These are phyloP conservation scores for Microchirus variegatus DNA, from an alignment of 2,797 vertebrate species.

Conservation along the genomic window DNA sequence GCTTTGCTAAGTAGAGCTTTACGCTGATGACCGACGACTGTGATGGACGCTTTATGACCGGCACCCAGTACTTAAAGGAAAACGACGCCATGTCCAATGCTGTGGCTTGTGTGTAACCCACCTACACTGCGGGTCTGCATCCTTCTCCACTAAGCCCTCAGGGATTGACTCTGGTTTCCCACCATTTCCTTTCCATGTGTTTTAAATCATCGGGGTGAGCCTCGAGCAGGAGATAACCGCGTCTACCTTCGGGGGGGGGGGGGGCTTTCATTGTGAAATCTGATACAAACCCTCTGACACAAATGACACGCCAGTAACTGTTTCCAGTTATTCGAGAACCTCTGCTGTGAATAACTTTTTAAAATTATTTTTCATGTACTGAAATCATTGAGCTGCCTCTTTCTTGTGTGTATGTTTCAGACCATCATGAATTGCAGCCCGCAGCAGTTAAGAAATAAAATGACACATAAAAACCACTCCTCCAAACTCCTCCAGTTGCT, in stretches of 20 bases:
- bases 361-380: conserved; percentile 10
- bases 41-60: conserved; percentile 48
- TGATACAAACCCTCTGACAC: conserved; percentile 22
- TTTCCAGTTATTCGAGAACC: conserved; percentile 40
- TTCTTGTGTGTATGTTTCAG: not conserved
- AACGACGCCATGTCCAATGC: conserved; percentile 42
- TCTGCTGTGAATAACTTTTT: not conserved
- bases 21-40: conserved; percentile 32
- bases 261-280: conserved; percentile 46
- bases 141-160: conserved; percentile 58
- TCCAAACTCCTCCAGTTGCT: conserved; percentile 29
- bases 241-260: conserved; percentile 58
- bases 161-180: conserved; percentile 66
- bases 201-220: conserved; percentile 62
- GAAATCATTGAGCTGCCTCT: too few species aligned
- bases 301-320: conserved; percentile 37
- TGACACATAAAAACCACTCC: conserved; percentile 28
- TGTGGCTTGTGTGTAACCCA: conserved; percentile 63
- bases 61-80: conserved; percentile 32
- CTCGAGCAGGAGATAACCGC: conserved; percentile 52
- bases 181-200: conserved; percentile 74
- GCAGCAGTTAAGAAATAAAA: conserved; percentile 42
- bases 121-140: conserved; percentile 49
- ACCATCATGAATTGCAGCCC: conserved; percentile 12
- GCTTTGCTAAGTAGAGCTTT: conserved; percentile 11